Base-by-base conservation (phyloP, 2,888 invertebrate genomes). In the Lithophane leautieri region DNA sequence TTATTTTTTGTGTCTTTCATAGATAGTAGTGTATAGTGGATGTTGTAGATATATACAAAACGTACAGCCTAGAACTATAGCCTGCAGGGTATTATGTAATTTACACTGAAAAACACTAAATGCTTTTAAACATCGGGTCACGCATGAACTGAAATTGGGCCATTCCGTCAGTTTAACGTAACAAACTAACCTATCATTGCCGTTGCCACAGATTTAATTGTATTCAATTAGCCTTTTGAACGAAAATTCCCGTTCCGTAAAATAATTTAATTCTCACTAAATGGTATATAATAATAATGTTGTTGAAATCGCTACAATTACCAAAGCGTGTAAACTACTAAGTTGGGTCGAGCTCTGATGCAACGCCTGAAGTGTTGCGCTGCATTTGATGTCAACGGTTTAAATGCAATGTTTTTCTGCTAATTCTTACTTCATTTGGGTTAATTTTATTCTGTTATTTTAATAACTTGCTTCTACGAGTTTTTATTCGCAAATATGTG, bases 401-500 rank as follows among this genome's bases (percentile, higher is more conserved):
- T 68, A 73, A 77, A 78, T 77, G 74, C 70, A 73, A 61, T 62
- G 73, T 84, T 85, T 85, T 84, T 85, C 74, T 70, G 70, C 56
- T 50, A 76, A 84, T 67, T 70, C 80, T 86, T 86, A 78, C 78
- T 70, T 76, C 65, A 86, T 86, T 71, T 56, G 58, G 84, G 86
- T 84, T 85, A 85, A 85, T 76, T 71, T 74, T n/a, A 86, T 78
- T 72, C 84, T 54, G 77, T 69, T 86, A 84, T 76, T 84, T 86
- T 73, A 73, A 80, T 75, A 76, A 76, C 28, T 54, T 60, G 61
- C 63, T 78, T 76, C 44, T 28, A 58, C 70, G 12, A 22, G 60
- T 67, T 65, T 61, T 44, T 69, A 12, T 47, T 50, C 4, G 14
- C 34, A 7, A 56, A 25, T 34, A 16, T 25, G 11, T 42, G 42